Conservation (phyloP, 1,140 invertebrate genomes). For the Halesus radiatus region DNA sequence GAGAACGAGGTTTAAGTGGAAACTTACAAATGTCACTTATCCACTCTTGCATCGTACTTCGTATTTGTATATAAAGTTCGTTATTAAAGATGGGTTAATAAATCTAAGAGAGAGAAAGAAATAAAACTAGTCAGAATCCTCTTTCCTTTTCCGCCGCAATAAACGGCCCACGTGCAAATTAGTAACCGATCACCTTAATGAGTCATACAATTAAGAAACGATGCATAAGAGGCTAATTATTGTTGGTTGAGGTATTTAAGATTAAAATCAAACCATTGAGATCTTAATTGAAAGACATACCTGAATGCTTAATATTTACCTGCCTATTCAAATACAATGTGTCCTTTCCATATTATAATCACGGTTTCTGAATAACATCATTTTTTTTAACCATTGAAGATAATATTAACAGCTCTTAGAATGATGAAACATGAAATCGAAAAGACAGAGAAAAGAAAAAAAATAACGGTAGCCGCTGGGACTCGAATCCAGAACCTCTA, state of each 20-base stretch:
- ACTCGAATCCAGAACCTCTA: too few species aligned
- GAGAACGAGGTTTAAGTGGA: conserved; percentile 12
- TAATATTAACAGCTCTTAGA: too few species aligned
- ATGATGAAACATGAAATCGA: too few species aligned
- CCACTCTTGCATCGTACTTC: too few species aligned
- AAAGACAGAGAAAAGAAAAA: too few species aligned
- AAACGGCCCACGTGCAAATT: conserved; percentile 12
- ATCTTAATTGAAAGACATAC: background rate
- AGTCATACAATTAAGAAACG: conserved; percentile 7
- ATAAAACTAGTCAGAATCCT: background rate
- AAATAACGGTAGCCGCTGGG: too few species aligned
- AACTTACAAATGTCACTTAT: background rate
- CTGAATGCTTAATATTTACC: too few species aligned
- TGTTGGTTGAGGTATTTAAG: background rate
- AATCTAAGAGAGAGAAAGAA: background rate
- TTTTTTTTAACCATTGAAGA: too few species aligned
- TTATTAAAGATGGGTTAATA: conserved; percentile 33
- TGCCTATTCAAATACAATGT: background rate
- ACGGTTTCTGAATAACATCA: too few species aligned
- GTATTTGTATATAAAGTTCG: background rate
- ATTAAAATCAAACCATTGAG: background rate
- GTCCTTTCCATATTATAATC: background rate
- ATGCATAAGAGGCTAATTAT: background rate
- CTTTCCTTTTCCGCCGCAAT: background rate
- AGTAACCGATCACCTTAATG: conserved; percentile 22